Conservation (phyloP, 2,113 vertebrate species). For the Gallinago paraguaiae region DNA sequence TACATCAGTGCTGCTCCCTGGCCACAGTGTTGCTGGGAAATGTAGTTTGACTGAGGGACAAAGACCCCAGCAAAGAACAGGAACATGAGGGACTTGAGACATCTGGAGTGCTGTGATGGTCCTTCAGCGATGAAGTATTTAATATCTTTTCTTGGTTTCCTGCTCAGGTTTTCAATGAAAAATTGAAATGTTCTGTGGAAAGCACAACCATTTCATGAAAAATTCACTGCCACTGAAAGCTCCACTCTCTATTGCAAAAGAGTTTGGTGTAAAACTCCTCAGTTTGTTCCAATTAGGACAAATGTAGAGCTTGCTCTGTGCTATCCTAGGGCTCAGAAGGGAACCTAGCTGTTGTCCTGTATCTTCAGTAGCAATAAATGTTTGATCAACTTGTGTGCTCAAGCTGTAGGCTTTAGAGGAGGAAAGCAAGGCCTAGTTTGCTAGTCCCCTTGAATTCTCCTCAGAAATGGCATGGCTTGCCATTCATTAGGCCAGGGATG, state of each 20-base stretch:
- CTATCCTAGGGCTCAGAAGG: background rate
- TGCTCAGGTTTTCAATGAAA: slow-evolving; percentile 15
- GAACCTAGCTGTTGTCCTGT: background rate
- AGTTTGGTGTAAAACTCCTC: slow-evolving; percentile 3
- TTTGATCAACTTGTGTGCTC: background rate
- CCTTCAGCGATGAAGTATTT: background rate
- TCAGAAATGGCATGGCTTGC: background rate
- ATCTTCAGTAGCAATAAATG: background rate
- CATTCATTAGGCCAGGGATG: background rate
- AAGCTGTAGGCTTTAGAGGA: background rate
- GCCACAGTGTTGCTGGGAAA: background rate
- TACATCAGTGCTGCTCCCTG: background rate
- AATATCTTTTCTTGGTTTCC: background rate
- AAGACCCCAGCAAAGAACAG: background rate
- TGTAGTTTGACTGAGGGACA: background rate
- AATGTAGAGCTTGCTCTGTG: background rate
- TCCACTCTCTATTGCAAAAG: background rate
- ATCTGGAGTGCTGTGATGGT: background rate
- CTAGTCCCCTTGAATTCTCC: background rate
- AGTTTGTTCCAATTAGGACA: background rate
- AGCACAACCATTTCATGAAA: slow-evolving; percentile 25
- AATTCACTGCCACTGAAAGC: slow-evolving; percentile 27
- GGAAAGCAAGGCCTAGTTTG: background rate
- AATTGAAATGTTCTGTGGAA: slow-evolving; percentile 11
- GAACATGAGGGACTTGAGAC: background rate